Base-by-base conservation (phyloP, 2,888 invertebrate species). In the Yponomeuta sedellus region DNA sequence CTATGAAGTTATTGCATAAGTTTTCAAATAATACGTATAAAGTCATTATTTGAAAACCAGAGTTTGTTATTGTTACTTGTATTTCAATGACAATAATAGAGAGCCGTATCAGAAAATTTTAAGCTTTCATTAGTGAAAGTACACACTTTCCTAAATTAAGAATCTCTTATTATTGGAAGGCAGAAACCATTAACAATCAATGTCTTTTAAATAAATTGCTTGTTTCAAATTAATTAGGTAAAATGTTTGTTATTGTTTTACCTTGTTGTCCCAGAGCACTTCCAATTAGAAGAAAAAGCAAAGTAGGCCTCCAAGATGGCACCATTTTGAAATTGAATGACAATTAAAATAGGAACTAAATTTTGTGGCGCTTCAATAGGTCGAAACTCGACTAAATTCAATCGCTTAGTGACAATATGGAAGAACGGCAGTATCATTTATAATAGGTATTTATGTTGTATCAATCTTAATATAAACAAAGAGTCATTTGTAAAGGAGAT, bases 391-490 rank as follows among this genome's bases (percentile, higher is more conserved):
- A 52, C 44, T 16, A 16, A 52, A 4, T 52, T 52, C 44, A 3
- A 10, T 3, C 4, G 22, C 22, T 10, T 25, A 59, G 59, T 59
- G 22, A 59, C 59, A 10, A 12, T 5, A 10, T 12, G 59, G 10
- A 59, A 3, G 59, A 59, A 25, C 6, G 12, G 10, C 25, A 12
- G 20, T 20, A 59, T 59, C 6, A 20, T 25, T 59, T 25, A 59
- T 59, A 59, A 19, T 59, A 59, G 20, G 59, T 59, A 22, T 34
- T 34, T 34, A 8, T 16, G 44, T 16, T 16, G 44, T 52, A 52
- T 52, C 44, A 52, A 52, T 52, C 44, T 16, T 59, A 20, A 22
- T 12, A 59, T 59, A 58, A 58, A 58, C 58, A 58, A 58, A 20
- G 20, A 1, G 22, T 19, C 12, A 58, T 58, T 58, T 19, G 20